Conservation (phyloP, 2,797 vertebrate genomes). For the Lepus townsendii region DNA sequence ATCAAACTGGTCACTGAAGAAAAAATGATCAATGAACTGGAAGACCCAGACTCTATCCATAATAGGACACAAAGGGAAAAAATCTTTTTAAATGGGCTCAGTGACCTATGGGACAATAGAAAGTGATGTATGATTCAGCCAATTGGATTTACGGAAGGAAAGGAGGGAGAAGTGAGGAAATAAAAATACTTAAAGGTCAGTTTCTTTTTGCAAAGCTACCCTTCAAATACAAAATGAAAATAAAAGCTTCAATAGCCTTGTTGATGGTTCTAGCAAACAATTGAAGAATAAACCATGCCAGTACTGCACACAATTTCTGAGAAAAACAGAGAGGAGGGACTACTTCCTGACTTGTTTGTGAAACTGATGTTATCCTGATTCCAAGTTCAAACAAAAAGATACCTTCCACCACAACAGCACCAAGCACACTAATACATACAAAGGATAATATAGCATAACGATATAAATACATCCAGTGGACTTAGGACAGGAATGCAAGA, state of each 20-base stretch:
- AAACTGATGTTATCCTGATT: not conserved
- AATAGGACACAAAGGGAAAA: not conserved
- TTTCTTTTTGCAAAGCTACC: not conserved
- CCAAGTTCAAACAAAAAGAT: not conserved
- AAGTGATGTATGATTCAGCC: no score
- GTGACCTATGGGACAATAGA: not conserved
- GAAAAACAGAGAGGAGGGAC: not conserved
- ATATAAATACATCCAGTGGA: not conserved
- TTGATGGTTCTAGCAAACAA: not conserved
- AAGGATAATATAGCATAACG: not conserved
- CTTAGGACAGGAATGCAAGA: not conserved
- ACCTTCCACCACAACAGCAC: not conserved
- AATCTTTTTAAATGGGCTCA: not conserved
- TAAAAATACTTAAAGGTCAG: not conserved
- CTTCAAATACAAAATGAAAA: not conserved
- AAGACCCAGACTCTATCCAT: not conserved
- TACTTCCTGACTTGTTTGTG: not conserved
- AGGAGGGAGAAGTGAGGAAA: not conserved
- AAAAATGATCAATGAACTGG: not conserved
- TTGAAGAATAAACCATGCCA: not conserved
- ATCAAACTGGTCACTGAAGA: not conserved
- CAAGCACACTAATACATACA: not conserved
- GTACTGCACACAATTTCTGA: not conserved
- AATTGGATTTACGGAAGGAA: not conserved
- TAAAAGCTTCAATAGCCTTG: not conserved